Evolutionary conservation across 2,888 invertebrate genomes (phyloP), one percentile per base, ranked within the genome.

Genomic region (Pogonocherus hispidulus): DNA sequence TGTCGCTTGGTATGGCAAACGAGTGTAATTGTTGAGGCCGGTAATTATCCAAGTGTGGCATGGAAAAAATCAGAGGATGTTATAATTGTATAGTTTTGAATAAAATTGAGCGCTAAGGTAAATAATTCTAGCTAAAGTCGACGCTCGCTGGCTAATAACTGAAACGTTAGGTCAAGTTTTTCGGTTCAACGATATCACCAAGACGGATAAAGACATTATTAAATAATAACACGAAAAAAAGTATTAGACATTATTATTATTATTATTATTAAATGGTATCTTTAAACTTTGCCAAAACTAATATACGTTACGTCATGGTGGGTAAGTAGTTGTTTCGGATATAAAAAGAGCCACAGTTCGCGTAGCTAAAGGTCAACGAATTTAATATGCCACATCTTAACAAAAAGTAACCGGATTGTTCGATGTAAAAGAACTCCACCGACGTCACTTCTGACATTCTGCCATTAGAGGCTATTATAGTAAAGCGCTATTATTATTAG

Each of bases 31-130:
- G 44, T 57, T 56, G 19, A 37, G 41, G 22, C 41, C 16, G 18
- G 32, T 47, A 59, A 59, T 59, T 59, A 59, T 22, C 27, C 8
- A 46, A 47, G 47, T 46, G 35, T 27, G 44, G 44, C 41, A 57
- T 4, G 32, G n/a, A 55, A 37, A 59, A 47, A 47, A 59, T 9
- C 5, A 18, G 16, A 47, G 32, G 32, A 47, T 47, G 23, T 32
- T 32, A 59, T 59, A 59, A 59, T 57, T 44, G 46, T 44, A 14
- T 47, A 59, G 20, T 59, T 59, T 23, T 46, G 19, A 22, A 59
- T 59, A 47, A 47, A 59, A 32, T 11, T 27, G 27, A 11, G 32
- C 22, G 14, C 22, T 14, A n/a, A 14, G 11, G 49, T 49, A 49
- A 49, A 49, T 49, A 49, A 49, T n/a, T 49, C 23, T 6, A 20